Conservation (phyloP, 2,888 invertebrate species). For the Pseudanteris insignis region DNA sequence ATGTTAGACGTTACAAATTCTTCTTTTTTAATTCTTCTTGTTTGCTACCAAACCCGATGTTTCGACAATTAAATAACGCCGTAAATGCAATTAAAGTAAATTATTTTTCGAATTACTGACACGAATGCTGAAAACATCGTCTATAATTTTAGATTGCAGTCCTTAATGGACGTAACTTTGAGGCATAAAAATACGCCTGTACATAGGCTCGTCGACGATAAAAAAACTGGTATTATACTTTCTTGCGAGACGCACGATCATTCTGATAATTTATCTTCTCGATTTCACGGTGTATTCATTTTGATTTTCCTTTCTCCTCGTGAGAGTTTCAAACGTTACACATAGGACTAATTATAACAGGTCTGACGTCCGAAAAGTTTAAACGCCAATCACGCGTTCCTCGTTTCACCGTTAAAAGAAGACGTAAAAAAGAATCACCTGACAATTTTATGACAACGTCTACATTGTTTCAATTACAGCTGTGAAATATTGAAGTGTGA, state of each 20-base stretch:
- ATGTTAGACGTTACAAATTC: no score
- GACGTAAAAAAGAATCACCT: no score
- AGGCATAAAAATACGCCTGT: conserved; percentile 10
- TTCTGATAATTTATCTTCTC: conserved; percentile 30
- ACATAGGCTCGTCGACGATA: conserved; percentile 3
- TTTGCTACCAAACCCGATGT: background rate
- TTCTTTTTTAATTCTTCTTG: background rate
- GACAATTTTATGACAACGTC: no score
- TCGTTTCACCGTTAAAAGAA: no score
- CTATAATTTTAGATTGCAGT: conserved; percentile 9
- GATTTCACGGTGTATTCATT: conserved; percentile 29
- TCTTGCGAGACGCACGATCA: conserved; percentile 26
- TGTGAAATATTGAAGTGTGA: no score
- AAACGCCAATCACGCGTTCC: no score
- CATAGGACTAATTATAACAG: conserved; percentile 15
- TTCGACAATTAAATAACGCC: no score
- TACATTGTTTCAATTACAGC: no score
- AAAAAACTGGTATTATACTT: conserved; percentile 17
- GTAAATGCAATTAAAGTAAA: no score
- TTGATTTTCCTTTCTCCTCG: conserved; percentile 38
- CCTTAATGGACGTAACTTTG: conserved; percentile 13
- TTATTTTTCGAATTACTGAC: no score
- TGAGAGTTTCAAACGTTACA: conserved; percentile 25
- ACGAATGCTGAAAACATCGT: no score
- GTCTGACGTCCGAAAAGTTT: conserved; percentile 7